Percentiles rank a stretch among this genome's conserved stretches.
Evolutionary conservation across 2,888 invertebrate species (phyloP).

Genomic region (Limulus polyphemus): DNA sequence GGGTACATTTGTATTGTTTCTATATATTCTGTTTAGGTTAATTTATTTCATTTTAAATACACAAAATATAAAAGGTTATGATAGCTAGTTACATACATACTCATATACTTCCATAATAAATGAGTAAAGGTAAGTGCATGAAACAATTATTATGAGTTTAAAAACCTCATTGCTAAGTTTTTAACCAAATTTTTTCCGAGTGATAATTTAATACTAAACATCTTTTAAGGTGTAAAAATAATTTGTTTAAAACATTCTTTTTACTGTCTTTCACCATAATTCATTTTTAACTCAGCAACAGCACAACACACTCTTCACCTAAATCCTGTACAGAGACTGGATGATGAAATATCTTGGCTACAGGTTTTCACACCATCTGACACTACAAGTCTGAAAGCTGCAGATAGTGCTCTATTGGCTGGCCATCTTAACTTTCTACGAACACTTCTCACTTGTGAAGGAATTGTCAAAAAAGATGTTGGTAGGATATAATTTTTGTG

Average conservation of each 20-base stretch:
- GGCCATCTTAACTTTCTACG: constrained; percentile 40
- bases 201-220: too few relatives aligned
- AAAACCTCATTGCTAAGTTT: too few relatives aligned
- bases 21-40: too few relatives aligned
- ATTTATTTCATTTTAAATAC: too few relatives aligned
- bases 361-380: constrained; percentile 38
- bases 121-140: too few relatives aligned
- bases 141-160: too few relatives aligned
- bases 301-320: constrained; percentile 35
- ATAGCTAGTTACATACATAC: too few relatives aligned
- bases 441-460: constrained; percentile 39
- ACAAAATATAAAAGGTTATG: too few relatives aligned
- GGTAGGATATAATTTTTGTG: constrained; percentile 28
- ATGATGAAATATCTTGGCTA: constrained; percentile 41
- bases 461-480: constrained; percentile 35
- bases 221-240: background rate
- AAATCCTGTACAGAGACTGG: constrained; percentile 37
- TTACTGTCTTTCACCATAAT: too few relatives aligned
- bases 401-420: constrained; percentile 39
- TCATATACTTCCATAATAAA: too few relatives aligned
- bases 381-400: constrained; percentile 31
- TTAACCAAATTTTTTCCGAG: too few relatives aligned
- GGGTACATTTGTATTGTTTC: too few relatives aligned
- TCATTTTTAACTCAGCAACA: constrained; percentile 8
- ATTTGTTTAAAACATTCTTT: background rate